A percentile compares a stretch with the other conserved stretches of the same genome.
Conservation (phyloP, 2,888 invertebrate genomes). For the Coelinius sp. region DNA sequence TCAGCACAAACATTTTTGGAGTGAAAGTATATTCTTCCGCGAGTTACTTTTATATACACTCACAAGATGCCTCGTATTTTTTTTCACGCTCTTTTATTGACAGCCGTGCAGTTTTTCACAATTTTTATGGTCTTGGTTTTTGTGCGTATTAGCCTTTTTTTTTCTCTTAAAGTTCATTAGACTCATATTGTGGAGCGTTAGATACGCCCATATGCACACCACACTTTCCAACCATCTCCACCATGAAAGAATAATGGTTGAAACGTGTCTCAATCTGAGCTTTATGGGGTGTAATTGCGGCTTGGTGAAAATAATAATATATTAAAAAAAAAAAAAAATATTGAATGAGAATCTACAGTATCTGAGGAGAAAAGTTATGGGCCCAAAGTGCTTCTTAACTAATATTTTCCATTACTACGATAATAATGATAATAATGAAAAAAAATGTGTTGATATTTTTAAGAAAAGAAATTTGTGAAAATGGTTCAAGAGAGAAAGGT, state of each 20-base stretch:
- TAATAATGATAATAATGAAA: background rate
- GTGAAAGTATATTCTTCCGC: slow-evolving; percentile 49
- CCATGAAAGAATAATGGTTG: slow-evolving; percentile 64
- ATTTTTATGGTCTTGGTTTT: slow-evolving; percentile 4
- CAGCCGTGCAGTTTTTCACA: background rate
- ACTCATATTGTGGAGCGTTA: slow-evolving; percentile 17
- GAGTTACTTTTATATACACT: slow-evolving; percentile 3
- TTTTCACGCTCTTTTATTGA: background rate
- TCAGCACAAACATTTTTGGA: slow-evolving; percentile 50
- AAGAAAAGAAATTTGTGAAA: background rate
- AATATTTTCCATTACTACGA: background rate
- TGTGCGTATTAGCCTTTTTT: slow-evolving; percentile 2
- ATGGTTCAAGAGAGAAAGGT: background rate
- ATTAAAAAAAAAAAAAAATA: background rate
- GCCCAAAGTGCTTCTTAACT: background rate
- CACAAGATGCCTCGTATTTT: background rate
- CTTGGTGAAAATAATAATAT: slow-evolving; percentile 48
- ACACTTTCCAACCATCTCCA: slow-evolving; percentile 54
- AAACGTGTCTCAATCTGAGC: slow-evolving; percentile 65
- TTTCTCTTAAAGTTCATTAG: slow-evolving; percentile 15
- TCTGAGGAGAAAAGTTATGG: background rate
- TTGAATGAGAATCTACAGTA: background rate
- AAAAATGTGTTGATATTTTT: background rate
- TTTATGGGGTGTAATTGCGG: slow-evolving; percentile 66
- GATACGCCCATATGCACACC: slow-evolving; percentile 35